A percentile compares a stretch with the other conserved stretches of the same genome.
These are phyloP conservation scores for Pogonognathellus flavescens DNA, from an alignment of 1,140 invertebrate species.

Conservation along the genomic window DNA sequence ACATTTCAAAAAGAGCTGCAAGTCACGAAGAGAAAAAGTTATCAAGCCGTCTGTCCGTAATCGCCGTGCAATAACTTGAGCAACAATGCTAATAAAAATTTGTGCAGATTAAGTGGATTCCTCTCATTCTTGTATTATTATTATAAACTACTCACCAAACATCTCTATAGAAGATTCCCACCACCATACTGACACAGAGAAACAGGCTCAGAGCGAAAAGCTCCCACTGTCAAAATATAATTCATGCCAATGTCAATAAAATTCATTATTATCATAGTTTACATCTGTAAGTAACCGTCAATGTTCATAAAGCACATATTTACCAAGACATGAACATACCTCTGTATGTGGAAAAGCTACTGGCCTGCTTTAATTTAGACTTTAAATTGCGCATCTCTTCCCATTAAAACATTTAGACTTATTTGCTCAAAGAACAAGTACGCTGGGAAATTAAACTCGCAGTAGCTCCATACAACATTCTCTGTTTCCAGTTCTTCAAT, in stretches of 20 bases:
- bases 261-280: conserved; percentile 5
- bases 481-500: too few species aligned
- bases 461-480: too few species aligned
- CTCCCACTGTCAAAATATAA: conserved; percentile 18
- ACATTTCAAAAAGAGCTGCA: conserved; percentile 27
- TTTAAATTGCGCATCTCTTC: background rate
- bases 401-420: background rate
- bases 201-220: background rate
- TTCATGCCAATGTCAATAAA: conserved; percentile 43
- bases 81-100: conserved; percentile 35
- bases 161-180: background rate
- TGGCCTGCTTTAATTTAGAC: conserved; percentile 25
- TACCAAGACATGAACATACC: background rate
- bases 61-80: background rate
- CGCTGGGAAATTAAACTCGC: too few species aligned
- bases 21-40: conserved; percentile 50
- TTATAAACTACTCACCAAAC: background rate
- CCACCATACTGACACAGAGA: background rate
- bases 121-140: conserved; percentile 5
- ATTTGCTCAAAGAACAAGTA: too few species aligned
- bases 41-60: background rate
- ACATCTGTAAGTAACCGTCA: background rate
- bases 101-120: conserved; percentile 30
- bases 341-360: background rate
- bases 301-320: conserved; percentile 13